Evolutionary conservation across 2,113 vertebrate species (phyloP).

Genomic region (Phoxinus phoxinus): DNA sequence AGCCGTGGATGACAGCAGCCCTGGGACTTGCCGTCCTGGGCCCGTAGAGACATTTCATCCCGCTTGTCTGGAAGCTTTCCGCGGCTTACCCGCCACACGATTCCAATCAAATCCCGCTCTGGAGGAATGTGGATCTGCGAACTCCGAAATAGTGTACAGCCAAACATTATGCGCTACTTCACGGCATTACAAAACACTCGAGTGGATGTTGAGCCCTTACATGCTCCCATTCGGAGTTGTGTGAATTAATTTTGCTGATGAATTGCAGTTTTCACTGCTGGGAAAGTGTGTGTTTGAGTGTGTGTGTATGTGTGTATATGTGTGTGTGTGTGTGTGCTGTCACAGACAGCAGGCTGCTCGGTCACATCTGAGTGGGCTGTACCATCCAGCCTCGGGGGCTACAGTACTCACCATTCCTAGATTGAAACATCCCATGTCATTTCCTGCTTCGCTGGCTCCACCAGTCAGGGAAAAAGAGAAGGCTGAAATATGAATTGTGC

Average conservation of each 20-base stretch:
- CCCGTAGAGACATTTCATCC: constrained; percentile 39
- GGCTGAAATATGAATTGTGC: constrained; percentile 88
- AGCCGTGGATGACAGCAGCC: constrained; percentile 88
- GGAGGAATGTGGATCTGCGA: neutral
- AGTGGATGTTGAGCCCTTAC: constrained; percentile 27
- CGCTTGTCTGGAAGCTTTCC: neutral
- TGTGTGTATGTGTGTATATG: constrained; percentile 18
- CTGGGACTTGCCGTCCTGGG: constrained; percentile 73
- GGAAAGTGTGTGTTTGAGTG: neutral
- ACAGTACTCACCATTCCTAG: constrained; percentile 80
- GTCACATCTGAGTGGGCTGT: constrained; percentile 75
- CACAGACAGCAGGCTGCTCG: constrained; percentile 60
- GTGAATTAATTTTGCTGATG: constrained; percentile 51
- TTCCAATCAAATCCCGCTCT: constrained; percentile 2
- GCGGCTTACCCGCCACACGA: constrained; percentile 1
- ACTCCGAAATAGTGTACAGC: neutral
- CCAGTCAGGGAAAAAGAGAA: constrained; percentile 49
- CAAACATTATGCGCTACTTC: constrained; percentile 35
- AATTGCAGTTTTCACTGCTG: constrained; percentile 40
- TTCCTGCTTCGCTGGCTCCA: constrained; percentile 87
- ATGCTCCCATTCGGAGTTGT: constrained; percentile 22
- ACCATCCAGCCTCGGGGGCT: constrained; percentile 75
- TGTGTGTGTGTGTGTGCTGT: constrained; percentile 35
- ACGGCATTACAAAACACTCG: constrained; percentile 40
- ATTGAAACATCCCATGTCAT: constrained; percentile 94